A percentile compares a stretch with the other conserved stretches of the same genome.
Conservation (phyloP, 1,140 invertebrate genomes). For the Drosophila ambigua region DNA sequence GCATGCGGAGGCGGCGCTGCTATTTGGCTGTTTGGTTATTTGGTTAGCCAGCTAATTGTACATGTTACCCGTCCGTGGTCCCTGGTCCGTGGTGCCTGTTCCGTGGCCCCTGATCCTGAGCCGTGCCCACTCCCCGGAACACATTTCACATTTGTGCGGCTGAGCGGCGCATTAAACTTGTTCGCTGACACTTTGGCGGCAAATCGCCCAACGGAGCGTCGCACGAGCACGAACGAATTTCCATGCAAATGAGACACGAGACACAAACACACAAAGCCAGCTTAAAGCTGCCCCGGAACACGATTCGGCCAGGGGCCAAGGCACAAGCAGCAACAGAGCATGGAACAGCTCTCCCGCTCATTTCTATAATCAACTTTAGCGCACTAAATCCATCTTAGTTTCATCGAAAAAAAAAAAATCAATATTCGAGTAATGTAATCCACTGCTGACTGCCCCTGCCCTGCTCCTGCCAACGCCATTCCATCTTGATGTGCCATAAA, state of each 20-base stretch:
- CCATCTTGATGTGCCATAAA: constrained; percentile 55
- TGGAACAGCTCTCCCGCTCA: constrained; percentile 21
- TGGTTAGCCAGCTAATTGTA: constrained; percentile 48
- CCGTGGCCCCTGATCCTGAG: neutral
- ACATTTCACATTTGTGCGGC: constrained; percentile 47
- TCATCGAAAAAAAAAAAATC: constrained; percentile 55
- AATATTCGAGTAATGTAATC: constrained; percentile 51
- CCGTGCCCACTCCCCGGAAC: constrained; percentile 4
- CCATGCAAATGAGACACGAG: constrained; percentile 45
- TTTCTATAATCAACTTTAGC: constrained; percentile 11
- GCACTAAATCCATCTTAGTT: constrained; percentile 45
- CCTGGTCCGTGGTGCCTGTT: too few species aligned
- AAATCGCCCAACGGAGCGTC: neutral
- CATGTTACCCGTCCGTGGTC: constrained; percentile 38
- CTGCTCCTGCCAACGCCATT: neutral
- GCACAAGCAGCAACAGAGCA: constrained; percentile 4
- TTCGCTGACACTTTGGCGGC: constrained; percentile 55
- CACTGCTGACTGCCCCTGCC: neutral
- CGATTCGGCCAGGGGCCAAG: constrained; percentile 42
- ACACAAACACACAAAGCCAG: constrained; percentile 21
- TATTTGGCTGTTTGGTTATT: constrained; percentile 36
- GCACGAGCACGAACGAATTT: constrained; percentile 30
- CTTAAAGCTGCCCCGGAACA: constrained; percentile 46
- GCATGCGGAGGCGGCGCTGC: constrained; percentile 15
- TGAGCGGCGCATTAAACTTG: constrained; percentile 59